phyloP scores from a whole-genome alignment of 2,888 invertebrate species.

The Protonemura montana region DNA sequence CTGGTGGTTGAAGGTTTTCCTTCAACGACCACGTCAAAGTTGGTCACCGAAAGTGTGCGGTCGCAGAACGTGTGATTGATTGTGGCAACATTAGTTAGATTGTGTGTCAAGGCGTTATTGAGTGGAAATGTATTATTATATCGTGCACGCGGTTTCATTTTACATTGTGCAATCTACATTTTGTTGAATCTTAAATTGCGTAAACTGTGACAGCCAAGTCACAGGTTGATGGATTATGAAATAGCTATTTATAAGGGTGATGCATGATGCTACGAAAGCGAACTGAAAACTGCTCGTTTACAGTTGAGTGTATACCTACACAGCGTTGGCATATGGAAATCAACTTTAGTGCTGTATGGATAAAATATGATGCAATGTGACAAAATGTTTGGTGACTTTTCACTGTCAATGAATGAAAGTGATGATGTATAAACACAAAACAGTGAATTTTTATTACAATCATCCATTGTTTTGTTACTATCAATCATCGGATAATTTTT shows the following conservation, averaged over 20 bases:
- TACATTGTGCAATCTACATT: conserved; percentile 16
- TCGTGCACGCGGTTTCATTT: conserved; percentile 8
- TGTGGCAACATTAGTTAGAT: conserved; percentile 16
- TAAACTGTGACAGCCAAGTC: conserved; percentile 13
- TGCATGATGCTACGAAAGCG: not conserved
- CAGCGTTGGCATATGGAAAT: not conserved
- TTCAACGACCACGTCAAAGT: not conserved
- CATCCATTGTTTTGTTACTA: not conserved
- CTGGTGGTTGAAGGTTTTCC: not conserved
- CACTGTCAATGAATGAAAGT: not conserved
- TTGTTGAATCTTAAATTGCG: conserved; percentile 20
- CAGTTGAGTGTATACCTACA: not conserved
- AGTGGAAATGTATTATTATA: conserved; percentile 28
- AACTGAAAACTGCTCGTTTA: not conserved
- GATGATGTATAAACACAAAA: not conserved
- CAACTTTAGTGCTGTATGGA: not conserved
- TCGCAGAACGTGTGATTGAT: not conserved
- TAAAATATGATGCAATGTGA: conserved; percentile 1
- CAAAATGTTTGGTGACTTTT: not conserved
- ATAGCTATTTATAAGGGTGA: conserved; percentile 29
- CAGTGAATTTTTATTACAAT: too few relatives aligned
- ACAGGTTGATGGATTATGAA: conserved; percentile 27
- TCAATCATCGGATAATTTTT: not conserved
- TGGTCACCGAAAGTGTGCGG: conserved; percentile 7
- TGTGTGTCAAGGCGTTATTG: conserved; percentile 31